Percentiles rank a stretch among this genome's conserved stretches.
These are phyloP conservation scores for Bryconaethiops microstoma DNA, from an alignment of 2,797 vertebrate species.

Conservation along the genomic window DNA sequence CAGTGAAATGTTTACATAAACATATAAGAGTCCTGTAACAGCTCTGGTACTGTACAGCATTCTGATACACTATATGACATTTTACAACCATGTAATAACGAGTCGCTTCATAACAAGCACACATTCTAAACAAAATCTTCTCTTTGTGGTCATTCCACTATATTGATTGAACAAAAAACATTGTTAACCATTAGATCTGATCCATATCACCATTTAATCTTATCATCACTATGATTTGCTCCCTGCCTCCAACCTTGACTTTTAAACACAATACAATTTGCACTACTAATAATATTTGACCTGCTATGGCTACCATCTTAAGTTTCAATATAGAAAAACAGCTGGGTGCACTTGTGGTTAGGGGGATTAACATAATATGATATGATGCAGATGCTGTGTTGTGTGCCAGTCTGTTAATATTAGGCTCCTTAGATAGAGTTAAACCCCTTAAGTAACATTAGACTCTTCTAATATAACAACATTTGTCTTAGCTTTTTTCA, in stretches of 20 bases:
- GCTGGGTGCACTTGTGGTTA: conserved; percentile 70
- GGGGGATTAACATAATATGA: conserved; percentile 59
- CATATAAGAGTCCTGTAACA: background rate
- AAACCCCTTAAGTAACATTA: conserved; percentile 21
- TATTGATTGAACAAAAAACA: background rate
- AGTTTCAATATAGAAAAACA: conserved; percentile 72
- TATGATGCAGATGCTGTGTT: conserved; percentile 26
- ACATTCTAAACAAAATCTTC: background rate
- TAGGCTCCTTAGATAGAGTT: conserved; percentile 22
- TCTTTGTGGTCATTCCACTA: background rate
- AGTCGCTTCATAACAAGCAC: background rate
- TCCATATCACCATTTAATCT: background rate
- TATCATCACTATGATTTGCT: background rate
- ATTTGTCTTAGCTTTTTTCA: background rate
- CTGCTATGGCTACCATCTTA: conserved; percentile 64
- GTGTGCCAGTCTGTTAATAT: conserved; percentile 26
- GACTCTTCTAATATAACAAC: conserved; percentile 9
- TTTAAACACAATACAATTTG: conserved; percentile 71
- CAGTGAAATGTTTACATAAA: background rate
- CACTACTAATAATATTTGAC: conserved; percentile 71
- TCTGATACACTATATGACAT: background rate
- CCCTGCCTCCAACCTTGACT: conserved; percentile 58
- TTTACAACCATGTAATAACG: background rate
- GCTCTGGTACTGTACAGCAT: background rate
- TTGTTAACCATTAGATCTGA: background rate